These are phyloP conservation scores for Ormyrus nitidulus DNA, from an alignment of 2,888 invertebrate species.

Conservation along the genomic window DNA sequence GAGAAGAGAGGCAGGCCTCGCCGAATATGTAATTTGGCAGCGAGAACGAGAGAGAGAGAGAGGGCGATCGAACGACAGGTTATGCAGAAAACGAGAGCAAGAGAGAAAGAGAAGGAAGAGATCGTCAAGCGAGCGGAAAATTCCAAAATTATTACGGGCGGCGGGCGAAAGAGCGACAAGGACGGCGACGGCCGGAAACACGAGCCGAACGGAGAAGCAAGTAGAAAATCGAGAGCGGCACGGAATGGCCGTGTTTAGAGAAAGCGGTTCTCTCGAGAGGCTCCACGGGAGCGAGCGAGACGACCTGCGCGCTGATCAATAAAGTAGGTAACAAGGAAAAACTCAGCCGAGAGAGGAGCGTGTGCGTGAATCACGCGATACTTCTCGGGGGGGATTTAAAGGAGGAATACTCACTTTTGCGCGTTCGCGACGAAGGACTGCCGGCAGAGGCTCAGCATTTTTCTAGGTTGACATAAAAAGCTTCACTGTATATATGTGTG, in stretches of 20 bases:
- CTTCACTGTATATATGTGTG: background rate
- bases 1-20: background rate
- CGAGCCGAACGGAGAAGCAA: background rate
- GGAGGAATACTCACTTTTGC: constrained; percentile 71
- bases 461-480: constrained; percentile 32
- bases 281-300: background rate
- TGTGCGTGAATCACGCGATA: too few relatives aligned
- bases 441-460: constrained; percentile 71
- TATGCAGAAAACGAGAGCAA: background rate
- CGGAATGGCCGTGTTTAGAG: constrained; percentile 31
- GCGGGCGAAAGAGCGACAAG: constrained; percentile 24
- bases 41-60: constrained; percentile 6
- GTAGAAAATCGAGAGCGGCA: background rate
- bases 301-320: constrained; percentile 1
- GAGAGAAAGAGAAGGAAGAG: background rate
- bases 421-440: constrained; percentile 68
- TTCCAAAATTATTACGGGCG: constrained; percentile 50
- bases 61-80: background rate
- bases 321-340: constrained; percentile 1
- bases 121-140: constrained; percentile 39
- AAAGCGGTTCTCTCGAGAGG: background rate
- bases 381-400: too few relatives aligned
- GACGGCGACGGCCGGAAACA: background rate
- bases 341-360: too few relatives aligned
- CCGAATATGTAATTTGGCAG: constrained; percentile 26